phyloP scores from a whole-genome alignment of 2,888 invertebrate species.

The Mellilla xanthometata region DNA sequence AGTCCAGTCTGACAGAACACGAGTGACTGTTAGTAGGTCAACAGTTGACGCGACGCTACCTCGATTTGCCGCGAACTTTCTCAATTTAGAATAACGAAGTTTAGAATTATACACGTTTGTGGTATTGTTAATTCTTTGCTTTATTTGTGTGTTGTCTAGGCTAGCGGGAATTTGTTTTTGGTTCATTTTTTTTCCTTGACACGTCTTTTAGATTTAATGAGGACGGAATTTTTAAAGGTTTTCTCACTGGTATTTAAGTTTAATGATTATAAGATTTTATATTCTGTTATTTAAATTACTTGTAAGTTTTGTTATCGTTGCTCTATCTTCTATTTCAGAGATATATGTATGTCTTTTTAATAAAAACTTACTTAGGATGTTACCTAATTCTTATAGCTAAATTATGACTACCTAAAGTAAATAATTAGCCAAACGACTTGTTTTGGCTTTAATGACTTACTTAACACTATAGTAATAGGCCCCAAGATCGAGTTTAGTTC shows the following conservation, averaged over 20 bases:
- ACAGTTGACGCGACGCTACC: constrained; percentile 7
- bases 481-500: constrained; percentile 26
- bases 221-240: background rate
- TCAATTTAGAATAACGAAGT: constrained; percentile 25
- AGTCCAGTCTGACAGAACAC: constrained; percentile 1
- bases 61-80: constrained; percentile 21
- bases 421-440: constrained; percentile 19
- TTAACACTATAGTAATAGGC: constrained; percentile 29
- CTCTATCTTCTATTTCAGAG: too few species aligned
- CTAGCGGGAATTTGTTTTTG: background rate
- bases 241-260: too few species aligned
- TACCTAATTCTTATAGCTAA: background rate
- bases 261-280: too few species aligned
- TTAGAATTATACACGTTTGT: background rate
- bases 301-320: too few species aligned
- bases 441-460: constrained; percentile 23
- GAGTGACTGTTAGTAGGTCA: constrained; percentile 19
- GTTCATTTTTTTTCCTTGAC: background rate
- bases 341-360: too few species aligned
- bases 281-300: too few species aligned
- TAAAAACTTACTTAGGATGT: too few species aligned
- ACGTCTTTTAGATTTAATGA: background rate
- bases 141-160: background rate
- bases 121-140: background rate
- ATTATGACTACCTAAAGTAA: background rate